These are phyloP conservation scores for Ostrea edulis DNA, from an alignment of 1,140 invertebrate species.

Conservation along the genomic window DNA sequence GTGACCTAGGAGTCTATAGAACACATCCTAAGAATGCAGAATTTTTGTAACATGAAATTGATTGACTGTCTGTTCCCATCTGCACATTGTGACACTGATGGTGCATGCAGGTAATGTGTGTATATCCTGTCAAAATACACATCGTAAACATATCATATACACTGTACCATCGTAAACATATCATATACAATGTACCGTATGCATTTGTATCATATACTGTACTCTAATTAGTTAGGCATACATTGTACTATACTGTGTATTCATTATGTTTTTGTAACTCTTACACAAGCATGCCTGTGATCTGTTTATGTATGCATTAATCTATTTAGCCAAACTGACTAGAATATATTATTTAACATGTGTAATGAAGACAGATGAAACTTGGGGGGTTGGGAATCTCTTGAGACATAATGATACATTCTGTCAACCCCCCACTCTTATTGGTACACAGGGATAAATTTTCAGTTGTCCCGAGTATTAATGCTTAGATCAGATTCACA, in stretches of 20 bases:
- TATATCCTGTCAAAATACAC: not conserved
- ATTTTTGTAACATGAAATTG: too few relatives aligned
- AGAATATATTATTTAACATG: not conserved
- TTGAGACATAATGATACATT: not conserved
- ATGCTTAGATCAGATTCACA: not conserved
- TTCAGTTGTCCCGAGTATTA: not conserved
- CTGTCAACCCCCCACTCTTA: not conserved
- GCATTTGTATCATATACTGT: not conserved
- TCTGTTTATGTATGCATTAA: not conserved
- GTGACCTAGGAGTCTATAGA: too few relatives aligned
- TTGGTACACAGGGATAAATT: not conserved
- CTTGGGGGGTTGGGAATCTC: not conserved
- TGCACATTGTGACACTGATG: not conserved
- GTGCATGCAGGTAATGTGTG: not conserved
- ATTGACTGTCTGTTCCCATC: not conserved
- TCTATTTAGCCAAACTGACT: not conserved
- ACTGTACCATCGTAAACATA: not conserved
- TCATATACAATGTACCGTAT: not conserved
- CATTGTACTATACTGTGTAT: not conserved
- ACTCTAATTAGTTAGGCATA: too few relatives aligned
- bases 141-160: not conserved
- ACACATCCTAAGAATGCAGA: too few relatives aligned
- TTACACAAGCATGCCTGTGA: conserved; percentile 5
- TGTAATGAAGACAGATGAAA: not conserved
- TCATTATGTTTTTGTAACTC: conserved; percentile 22